Conservation (phyloP, 2,113 vertebrate species). For the Aegithalos caudatus region DNA sequence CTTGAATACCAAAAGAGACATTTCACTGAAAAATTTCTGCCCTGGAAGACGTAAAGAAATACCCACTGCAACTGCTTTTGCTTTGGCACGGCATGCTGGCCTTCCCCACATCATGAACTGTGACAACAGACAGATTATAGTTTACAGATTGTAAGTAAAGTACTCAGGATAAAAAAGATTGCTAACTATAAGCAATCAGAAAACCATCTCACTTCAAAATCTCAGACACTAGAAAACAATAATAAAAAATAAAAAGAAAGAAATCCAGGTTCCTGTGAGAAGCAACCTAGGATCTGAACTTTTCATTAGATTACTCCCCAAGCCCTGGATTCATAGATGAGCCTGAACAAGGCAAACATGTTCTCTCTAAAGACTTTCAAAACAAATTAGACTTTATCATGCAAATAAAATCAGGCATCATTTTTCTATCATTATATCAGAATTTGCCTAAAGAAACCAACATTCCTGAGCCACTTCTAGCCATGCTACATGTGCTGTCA, state of each 20-base stretch:
- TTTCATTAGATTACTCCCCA: background rate
- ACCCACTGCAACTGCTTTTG: background rate
- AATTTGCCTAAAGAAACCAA: slow-evolving; percentile 8
- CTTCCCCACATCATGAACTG: background rate
- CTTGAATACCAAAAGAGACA: background rate
- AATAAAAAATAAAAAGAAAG: background rate
- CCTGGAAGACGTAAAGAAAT: background rate
- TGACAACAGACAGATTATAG: background rate
- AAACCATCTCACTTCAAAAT: background rate
- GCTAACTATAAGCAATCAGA: background rate
- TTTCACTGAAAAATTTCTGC: background rate
- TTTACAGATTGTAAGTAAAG: background rate
- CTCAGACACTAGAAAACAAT: background rate
- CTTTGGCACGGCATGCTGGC: background rate
- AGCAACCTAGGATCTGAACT: background rate
- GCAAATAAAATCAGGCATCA: background rate
- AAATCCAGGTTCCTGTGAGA: background rate
- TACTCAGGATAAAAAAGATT: background rate
- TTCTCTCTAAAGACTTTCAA: background rate
- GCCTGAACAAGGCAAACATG: background rate
- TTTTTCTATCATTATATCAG: slow-evolving; percentile 7
- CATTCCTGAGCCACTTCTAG: background rate
- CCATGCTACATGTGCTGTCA: accelerated
- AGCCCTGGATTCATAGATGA: background rate
- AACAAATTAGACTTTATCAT: background rate